Evolutionary conservation across 2,888 invertebrate species (phyloP).

Genomic region (Oxycera nigricornis): DNA sequence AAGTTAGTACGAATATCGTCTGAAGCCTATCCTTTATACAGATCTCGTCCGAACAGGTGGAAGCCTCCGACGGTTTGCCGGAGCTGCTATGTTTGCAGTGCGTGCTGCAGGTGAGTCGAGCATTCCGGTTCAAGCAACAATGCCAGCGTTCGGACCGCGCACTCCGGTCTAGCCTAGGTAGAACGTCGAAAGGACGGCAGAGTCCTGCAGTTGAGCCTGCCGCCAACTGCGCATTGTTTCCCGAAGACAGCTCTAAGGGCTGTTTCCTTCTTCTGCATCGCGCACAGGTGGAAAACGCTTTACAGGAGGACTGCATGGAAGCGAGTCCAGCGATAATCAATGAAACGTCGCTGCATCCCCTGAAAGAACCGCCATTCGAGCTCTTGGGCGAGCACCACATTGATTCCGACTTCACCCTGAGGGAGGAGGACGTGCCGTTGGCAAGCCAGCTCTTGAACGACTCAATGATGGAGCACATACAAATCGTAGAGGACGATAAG

Average conservation of each 20-base stretch:
- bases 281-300: not conserved
- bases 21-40: not conserved
- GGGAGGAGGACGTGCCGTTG: not conserved
- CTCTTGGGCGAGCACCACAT: not conserved
- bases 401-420: not conserved
- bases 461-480: not conserved
- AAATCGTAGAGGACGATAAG: not conserved
- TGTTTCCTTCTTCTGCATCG: not conserved
- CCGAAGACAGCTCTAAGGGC: not conserved
- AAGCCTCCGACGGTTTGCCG: constrained; percentile 63
- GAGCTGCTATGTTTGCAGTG: constrained; percentile 65
- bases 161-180: constrained; percentile 51
- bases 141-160: constrained; percentile 63
- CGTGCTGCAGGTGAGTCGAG: constrained; percentile 63
- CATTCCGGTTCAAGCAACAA: constrained; percentile 64
- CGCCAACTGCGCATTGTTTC: not conserved
- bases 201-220: not conserved
- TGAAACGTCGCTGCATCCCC: not conserved
- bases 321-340: not conserved
- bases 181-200: not conserved
- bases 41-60: constrained; percentile 60
- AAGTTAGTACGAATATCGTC: constrained; percentile 53
- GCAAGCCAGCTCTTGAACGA: not conserved
- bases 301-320: not conserved
- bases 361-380: not conserved